phyloP scores from a whole-genome alignment of 2,113 vertebrate genomes.

The Uropsilus gracilis region DNA sequence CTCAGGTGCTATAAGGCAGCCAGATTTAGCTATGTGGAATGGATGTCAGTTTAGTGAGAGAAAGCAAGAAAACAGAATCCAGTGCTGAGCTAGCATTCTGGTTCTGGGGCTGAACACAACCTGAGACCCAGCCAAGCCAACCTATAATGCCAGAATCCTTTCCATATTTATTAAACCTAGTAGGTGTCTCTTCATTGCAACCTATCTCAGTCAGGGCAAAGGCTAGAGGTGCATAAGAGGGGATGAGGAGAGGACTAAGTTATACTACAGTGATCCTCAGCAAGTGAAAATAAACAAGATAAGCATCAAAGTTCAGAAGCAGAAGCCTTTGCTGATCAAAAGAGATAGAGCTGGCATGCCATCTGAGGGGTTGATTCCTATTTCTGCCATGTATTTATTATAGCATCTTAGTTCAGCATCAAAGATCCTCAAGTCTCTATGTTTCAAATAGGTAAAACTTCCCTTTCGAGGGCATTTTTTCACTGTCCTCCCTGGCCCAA shows the following conservation, averaged over 20 bases:
- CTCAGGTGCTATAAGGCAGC: background rate
- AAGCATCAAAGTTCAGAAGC: constrained; percentile 42
- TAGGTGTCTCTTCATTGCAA: background rate
- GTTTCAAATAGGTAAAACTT: background rate
- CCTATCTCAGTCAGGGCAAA: background rate
- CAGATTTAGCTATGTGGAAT: background rate
- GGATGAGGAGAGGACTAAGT: background rate
- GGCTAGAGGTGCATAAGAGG: background rate
- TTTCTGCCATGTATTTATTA: constrained; percentile 28
- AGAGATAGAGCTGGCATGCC: background rate
- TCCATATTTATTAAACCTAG: background rate
- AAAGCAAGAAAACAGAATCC: background rate
- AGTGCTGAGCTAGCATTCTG: background rate
- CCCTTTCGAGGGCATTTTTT: background rate
- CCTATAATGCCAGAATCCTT: background rate
- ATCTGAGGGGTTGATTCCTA: background rate
- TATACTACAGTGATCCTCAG: background rate
- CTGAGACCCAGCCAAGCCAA: background rate
- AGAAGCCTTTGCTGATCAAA: constrained; percentile 13
- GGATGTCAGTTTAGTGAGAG: background rate
- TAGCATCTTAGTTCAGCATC: constrained; percentile 27
- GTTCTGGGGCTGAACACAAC: background rate
- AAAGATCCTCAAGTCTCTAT: background rate
- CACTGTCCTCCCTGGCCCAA: background rate
- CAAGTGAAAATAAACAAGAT: background rate